Evolutionary conservation across 2,797 vertebrate genomes (phyloP).

Genomic region (Poliocrania exsul): DNA sequence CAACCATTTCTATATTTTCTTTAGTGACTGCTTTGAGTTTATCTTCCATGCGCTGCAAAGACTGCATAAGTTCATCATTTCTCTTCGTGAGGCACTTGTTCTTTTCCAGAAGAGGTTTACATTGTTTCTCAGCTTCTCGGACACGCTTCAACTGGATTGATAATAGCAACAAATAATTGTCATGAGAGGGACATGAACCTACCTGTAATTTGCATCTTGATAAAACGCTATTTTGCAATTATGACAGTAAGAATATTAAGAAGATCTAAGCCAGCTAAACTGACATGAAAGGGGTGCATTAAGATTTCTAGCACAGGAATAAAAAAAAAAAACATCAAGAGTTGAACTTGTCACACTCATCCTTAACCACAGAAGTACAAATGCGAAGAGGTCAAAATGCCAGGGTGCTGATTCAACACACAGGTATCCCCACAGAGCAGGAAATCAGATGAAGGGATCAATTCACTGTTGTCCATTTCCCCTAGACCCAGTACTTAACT

Average conservation of each 20-base stretch:
- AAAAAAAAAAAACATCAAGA: background rate
- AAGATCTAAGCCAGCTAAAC: background rate
- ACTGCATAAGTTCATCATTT: conserved; percentile 94
- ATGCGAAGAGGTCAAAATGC: background rate
- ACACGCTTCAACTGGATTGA: conserved; percentile 90
- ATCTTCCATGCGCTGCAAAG: conserved; percentile 93
- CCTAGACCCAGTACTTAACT: background rate
- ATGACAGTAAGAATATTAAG: background rate
- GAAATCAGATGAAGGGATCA: background rate
- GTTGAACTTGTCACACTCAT: background rate
- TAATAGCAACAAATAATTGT: conserved; percentile 16
- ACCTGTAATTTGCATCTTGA: background rate
- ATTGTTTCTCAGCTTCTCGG: conserved; percentile 95
- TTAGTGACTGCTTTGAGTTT: conserved; percentile 89
- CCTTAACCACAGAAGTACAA: background rate
- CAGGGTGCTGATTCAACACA: background rate
- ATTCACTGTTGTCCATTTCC: background rate
- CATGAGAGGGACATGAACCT: background rate
- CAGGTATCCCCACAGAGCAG: background rate
- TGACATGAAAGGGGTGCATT: background rate
- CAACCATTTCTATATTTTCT: conserved; percentile 96
- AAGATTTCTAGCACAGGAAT: background rate
- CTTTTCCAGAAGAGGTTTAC: conserved; percentile 95
- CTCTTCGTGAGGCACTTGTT: conserved; percentile 95
- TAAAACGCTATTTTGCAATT: background rate